Base-by-base conservation (phyloP, 1,140 invertebrate species). In the Sinonovacula constricta region DNA sequence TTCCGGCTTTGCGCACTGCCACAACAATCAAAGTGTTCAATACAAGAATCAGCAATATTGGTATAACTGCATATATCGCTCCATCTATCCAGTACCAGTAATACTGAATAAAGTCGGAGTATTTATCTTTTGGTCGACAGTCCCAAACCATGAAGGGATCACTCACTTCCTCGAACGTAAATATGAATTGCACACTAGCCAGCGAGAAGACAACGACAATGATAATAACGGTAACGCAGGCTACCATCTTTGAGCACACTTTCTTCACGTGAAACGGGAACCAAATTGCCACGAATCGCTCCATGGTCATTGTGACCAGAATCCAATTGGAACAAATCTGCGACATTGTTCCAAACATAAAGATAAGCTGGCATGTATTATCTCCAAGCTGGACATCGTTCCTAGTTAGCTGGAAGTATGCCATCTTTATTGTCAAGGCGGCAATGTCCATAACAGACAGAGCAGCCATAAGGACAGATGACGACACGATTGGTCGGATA, bases 241-340 rank as follows among this genome's bases (percentile, higher is more conserved):
- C 68, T 14, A 79, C 67, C 18, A 31, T 51, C 31, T 70, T 77
- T 22, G 81, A 56, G 59, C 82, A 88, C 5, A 85, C 49, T 24
- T 81, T 67, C 26, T 80, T 82, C 0, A 88, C 83, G 33, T 82
- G 79, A 1, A 88, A 70, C 0, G 87, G 87, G 33, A 87, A 87
- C 81, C 82, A 86, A 7, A 88, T 83, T 18, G 87, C 87, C 12
- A 87, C 75, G 59, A 85, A 88, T 2, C 87, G 75, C 68, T 88
- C 87, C 3, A 85, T 57, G 3, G 87, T 86, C 85, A 88, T 87
- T 54, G 81, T 77, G 15, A 88, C 87, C 0, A 88, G 78, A 18
- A 88, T 57, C 87, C 87, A 88, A 65, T 87, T 88, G 18, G 86
- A 74, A 57, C 85, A 86, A 45, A 83, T 83, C 68, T 80, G 75